These are phyloP conservation scores for Numenius phaeopus DNA, from an alignment of 2,797 vertebrate species.

Conservation along the genomic window DNA sequence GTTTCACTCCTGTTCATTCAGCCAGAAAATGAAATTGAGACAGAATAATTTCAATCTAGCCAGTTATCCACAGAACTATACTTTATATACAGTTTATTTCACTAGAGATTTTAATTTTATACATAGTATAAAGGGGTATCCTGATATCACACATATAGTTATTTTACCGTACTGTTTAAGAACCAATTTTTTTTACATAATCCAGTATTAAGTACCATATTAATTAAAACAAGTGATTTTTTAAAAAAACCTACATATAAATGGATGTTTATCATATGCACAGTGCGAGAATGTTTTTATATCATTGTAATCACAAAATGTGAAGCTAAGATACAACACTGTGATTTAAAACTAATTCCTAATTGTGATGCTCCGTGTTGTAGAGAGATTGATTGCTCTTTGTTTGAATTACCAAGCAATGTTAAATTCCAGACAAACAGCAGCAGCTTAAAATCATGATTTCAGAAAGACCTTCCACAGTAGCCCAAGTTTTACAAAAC, in stretches of 20 bases:
- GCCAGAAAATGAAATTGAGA: neutral
- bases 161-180: conserved; percentile 76
- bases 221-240: conserved; percentile 76
- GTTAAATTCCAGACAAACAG: conserved; percentile 54
- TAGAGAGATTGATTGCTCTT: conserved; percentile 11
- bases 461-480: conserved; percentile 67
- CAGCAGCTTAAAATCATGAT: conserved; percentile 65
- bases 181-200: conserved; percentile 77
- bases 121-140: conserved; percentile 82
- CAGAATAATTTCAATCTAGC: neutral
- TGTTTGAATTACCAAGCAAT: conserved; percentile 34
- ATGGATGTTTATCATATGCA: conserved; percentile 78
- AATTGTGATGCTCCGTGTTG: conserved; percentile 33
- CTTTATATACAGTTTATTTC: conserved; percentile 82
- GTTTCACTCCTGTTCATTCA: neutral
- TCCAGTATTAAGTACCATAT: conserved; percentile 78
- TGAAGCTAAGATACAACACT: conserved; percentile 76
- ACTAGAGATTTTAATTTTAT: conserved; percentile 81
- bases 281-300: conserved; percentile 75
- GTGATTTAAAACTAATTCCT: conserved; percentile 74
- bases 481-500: conserved; percentile 47
- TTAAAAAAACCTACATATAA: conserved; percentile 73
- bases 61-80: conserved; percentile 27
- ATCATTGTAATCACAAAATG: conserved; percentile 70
- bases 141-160: conserved; percentile 76